A percentile compares a stretch with the other conserved stretches of the same genome.
phyloP scores from a whole-genome alignment of 2,888 invertebrate species.

The Carabus problematicus region DNA sequence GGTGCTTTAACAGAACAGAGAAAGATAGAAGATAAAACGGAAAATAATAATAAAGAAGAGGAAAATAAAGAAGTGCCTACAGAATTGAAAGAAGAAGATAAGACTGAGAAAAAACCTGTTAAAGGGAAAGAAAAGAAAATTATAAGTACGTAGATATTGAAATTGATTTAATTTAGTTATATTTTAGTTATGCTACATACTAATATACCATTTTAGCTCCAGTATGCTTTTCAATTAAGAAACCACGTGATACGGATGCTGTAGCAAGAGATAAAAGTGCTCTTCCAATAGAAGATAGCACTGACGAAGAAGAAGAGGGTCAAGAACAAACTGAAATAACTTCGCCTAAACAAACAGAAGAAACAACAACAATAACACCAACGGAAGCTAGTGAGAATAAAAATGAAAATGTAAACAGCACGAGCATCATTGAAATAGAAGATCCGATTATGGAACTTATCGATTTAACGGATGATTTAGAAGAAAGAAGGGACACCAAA shows the following conservation, averaged over 20 bases:
- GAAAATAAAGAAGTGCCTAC: conserved; percentile 50
- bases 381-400: conserved; percentile 12
- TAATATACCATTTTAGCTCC: conserved; percentile 62
- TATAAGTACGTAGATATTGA: conserved; percentile 52
- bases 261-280: conserved; percentile 73
- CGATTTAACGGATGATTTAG: conserved; percentile 66
- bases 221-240: conserved; percentile 86
- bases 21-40: conserved; percentile 41
- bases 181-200: no score
- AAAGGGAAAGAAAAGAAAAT: conserved; percentile 54
- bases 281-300: conserved; percentile 77
- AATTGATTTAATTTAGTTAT: neutral
- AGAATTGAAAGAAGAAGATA: conserved; percentile 54
- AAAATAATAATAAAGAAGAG: conserved; percentile 52
- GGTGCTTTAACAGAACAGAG: conserved; percentile 52
- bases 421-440: conserved; percentile 54
- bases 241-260: conserved; percentile 71
- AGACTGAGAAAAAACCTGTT: conserved; percentile 54
- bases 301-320: conserved; percentile 65
- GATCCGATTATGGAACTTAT: conserved; percentile 64
- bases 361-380: conserved; percentile 26
- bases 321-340: no score
- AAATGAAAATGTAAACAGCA: conserved; percentile 16
- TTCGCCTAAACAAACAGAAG: conserved; percentile 22
- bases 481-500: conserved; percentile 58